Evolutionary conservation across 2,797 vertebrate genomes (phyloP).

Genomic region (Coilia nasus): DNA sequence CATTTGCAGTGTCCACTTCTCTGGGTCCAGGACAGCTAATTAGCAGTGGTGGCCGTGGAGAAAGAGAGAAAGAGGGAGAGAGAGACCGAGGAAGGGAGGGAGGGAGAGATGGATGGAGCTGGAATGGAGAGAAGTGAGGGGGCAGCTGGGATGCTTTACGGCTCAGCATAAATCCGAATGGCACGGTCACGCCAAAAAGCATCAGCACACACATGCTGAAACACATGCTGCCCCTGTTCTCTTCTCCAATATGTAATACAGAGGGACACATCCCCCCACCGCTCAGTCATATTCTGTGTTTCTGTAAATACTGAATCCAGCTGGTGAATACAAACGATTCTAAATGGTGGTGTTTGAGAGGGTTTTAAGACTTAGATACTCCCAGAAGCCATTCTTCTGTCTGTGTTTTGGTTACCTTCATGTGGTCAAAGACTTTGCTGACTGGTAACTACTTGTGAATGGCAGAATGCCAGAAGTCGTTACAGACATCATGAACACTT

Average conservation of each 20-base stretch:
- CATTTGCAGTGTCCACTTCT: constrained; percentile 24
- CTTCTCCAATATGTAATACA: background rate
- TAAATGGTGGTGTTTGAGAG: background rate
- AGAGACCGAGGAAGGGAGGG: background rate
- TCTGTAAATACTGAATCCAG: background rate
- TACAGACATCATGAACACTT: constrained; percentile 6
- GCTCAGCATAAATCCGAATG: constrained; percentile 31
- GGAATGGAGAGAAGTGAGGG: background rate
- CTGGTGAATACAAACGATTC: constrained; percentile 5
- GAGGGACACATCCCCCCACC: background rate
- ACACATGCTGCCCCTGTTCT: background rate
- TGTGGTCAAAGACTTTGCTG: background rate
- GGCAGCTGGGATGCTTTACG: constrained; percentile 28
- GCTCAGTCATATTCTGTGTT: no score
- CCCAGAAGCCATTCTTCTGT: background rate
- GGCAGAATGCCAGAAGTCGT: constrained; percentile 3
- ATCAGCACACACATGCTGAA: constrained; percentile 17
- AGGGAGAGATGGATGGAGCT: background rate
- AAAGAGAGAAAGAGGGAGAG: background rate
- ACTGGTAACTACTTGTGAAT: background rate
- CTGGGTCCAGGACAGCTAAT: constrained; percentile 34
- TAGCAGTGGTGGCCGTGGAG: constrained; percentile 31
- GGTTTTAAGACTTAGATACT: background rate
- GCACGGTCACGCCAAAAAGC: constrained; percentile 28
- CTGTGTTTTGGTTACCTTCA: background rate